These are phyloP conservation scores for Caenorhabditis drosophilae DNA, from an alignment of 2,888 invertebrate genomes.

Conservation along the genomic window DNA sequence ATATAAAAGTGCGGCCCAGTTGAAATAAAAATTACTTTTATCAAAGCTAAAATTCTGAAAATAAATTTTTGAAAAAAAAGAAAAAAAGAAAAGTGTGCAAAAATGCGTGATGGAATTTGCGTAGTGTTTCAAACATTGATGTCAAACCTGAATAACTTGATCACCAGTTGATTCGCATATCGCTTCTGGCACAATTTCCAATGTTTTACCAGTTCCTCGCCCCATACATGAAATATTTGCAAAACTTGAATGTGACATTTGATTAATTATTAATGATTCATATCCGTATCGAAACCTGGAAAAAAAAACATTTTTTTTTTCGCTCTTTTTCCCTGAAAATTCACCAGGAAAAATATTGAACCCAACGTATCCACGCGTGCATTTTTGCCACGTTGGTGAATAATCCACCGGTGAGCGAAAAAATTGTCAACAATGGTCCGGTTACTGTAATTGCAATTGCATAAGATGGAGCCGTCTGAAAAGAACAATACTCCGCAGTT, in stretches of 20 bases:
- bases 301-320: too few relatives aligned
- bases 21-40: constrained; percentile 43
- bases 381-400: constrained; percentile 58
- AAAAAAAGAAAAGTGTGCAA: too few relatives aligned
- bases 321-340: too few relatives aligned
- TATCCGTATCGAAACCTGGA: constrained; percentile 66
- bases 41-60: constrained; percentile 47
- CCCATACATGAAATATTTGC: constrained; percentile 74
- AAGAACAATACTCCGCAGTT: too few relatives aligned
- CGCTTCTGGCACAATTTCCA: constrained; percentile 1
- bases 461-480: constrained; percentile 55
- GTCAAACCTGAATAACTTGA: constrained; percentile 32
- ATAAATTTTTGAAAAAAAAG: not conserved
- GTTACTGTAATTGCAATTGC: constrained; percentile 62
- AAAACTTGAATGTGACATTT: constrained; percentile 41
- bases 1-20: constrained; percentile 51
- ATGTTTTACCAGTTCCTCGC: not conserved
- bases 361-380: constrained; percentile 60
- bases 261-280: constrained; percentile 72
- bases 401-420: constrained; percentile 64
- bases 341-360: constrained; percentile 64
- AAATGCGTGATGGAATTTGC: too few relatives aligned
- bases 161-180: constrained; percentile 32
- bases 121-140: not conserved
- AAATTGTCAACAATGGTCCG: constrained; percentile 61